These are phyloP conservation scores for Rosalia funebris DNA, from an alignment of 2,888 invertebrate genomes.

Conservation along the genomic window DNA sequence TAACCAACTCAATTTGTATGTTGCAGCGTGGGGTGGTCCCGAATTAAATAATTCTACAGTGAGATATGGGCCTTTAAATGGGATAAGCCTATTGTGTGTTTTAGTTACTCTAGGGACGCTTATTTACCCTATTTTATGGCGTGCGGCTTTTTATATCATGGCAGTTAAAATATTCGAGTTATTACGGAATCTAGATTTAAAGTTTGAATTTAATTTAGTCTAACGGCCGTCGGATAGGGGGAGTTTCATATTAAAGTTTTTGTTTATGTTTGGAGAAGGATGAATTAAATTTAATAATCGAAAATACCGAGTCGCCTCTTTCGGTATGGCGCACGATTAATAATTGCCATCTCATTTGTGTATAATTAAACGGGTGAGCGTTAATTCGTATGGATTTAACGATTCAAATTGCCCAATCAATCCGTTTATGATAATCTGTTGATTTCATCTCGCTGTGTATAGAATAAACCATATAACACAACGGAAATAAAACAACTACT, in stretches of 20 bases:
- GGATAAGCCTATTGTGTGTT: conserved; percentile 54
- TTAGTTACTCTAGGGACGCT: conserved; percentile 51
- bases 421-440: too few species aligned
- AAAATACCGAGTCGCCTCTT: conserved; percentile 26
- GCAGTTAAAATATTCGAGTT: conserved; percentile 43
- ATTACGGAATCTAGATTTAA: conserved; percentile 42
- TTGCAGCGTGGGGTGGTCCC: conserved; percentile 44
- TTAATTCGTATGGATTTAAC: background rate
- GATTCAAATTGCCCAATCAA: background rate
- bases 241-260: conserved; percentile 43
- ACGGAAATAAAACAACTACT: too few species aligned
- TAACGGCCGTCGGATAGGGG: conserved; percentile 41
- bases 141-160: conserved; percentile 53
- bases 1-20: conserved; percentile 60
- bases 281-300: conserved; percentile 45
- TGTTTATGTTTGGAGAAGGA: conserved; percentile 46
- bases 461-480: too few species aligned
- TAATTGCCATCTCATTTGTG: conserved; percentile 14
- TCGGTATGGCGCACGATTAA: conserved; percentile 2
- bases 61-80: conserved; percentile 57
- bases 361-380: conserved; percentile 6
- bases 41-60: conserved; percentile 56
- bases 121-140: conserved; percentile 47
- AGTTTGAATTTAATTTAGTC: conserved; percentile 47
- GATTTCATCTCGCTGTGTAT: too few species aligned